phyloP scores from a whole-genome alignment of 2,797 vertebrate species.

The Myioborus melanocephalus region DNA sequence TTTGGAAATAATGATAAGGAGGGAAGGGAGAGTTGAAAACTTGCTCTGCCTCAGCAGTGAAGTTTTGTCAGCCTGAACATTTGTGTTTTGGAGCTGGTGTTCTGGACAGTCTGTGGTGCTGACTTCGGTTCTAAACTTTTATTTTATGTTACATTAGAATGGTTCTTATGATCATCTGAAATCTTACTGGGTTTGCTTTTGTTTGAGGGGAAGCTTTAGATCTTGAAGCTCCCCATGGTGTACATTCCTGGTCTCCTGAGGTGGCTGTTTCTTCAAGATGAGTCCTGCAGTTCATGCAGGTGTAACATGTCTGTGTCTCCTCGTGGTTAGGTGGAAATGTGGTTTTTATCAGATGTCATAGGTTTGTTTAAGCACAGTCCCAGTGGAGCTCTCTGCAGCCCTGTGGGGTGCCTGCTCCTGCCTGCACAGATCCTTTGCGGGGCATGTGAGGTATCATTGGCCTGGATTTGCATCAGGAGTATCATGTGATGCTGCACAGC shows the following conservation, averaged over 20 bases:
- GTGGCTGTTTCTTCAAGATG: background rate
- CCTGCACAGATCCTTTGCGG: background rate
- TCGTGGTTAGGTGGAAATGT: rapidly evolving
- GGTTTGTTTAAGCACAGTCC: background rate
- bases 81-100: rapidly evolving
- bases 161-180: background rate
- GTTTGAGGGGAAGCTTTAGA: background rate
- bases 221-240: background rate
- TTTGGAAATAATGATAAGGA: background rate
- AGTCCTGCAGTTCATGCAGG: background rate
- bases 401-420: background rate
- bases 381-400: background rate
- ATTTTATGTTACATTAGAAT: background rate
- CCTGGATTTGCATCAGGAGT: background rate
- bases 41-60: background rate
- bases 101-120: background rate
- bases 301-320: background rate
- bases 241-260: background rate
- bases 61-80: background rate
- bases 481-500: background rate
- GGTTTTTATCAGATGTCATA: background rate
- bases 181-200: background rate
- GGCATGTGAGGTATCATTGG: background rate
- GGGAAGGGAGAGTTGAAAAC: background rate
- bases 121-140: background rate